A percentile compares a stretch with the other conserved stretches of the same genome.
phyloP scores from a whole-genome alignment of 2,888 invertebrate genomes.

The Ptilodon capucinus region DNA sequence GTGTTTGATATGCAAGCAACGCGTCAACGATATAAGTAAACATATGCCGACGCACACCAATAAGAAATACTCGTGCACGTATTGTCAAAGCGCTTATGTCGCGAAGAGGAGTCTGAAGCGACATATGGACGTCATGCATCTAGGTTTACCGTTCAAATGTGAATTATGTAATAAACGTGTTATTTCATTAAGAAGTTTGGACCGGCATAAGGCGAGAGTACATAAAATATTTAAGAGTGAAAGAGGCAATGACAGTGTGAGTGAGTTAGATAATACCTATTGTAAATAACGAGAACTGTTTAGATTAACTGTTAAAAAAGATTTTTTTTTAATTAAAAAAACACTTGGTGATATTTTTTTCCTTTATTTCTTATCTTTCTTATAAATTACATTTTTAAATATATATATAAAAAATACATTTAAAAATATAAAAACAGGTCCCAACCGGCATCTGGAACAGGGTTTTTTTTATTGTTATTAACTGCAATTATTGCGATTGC shows the following conservation, averaged over 20 bases:
- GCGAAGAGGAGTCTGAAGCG: slow-evolving; percentile 13
- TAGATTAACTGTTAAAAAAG: no score
- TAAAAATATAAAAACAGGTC: no score
- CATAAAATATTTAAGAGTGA: slow-evolving; percentile 15
- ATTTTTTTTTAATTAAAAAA: no score
- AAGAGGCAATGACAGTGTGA: not conserved
- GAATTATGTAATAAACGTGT: slow-evolving; percentile 16
- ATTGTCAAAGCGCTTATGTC: slow-evolving; percentile 10
- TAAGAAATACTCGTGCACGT: slow-evolving; percentile 5
- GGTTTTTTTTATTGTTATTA: no score
- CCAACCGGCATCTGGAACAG: no score
- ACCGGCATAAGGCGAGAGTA: slow-evolving; percentile 11
- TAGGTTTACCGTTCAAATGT: slow-evolving; percentile 10
- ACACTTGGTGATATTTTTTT: no score
- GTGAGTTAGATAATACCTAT: not conserved
- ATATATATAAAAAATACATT: no score
- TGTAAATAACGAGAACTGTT: no score
- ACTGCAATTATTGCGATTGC: no score
- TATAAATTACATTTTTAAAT: no score
- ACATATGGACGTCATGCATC: slow-evolving; percentile 19
- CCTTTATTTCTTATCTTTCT: no score
- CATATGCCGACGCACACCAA: slow-evolving; percentile 13
- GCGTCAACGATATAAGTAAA: slow-evolving; percentile 4
- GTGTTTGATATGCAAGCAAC: slow-evolving; percentile 19
- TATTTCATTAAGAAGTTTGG: slow-evolving; percentile 9